Conservation (phyloP, 35 echinoderm and acorn worm species). For the Strongylocentrotus purpuratus region DNA sequence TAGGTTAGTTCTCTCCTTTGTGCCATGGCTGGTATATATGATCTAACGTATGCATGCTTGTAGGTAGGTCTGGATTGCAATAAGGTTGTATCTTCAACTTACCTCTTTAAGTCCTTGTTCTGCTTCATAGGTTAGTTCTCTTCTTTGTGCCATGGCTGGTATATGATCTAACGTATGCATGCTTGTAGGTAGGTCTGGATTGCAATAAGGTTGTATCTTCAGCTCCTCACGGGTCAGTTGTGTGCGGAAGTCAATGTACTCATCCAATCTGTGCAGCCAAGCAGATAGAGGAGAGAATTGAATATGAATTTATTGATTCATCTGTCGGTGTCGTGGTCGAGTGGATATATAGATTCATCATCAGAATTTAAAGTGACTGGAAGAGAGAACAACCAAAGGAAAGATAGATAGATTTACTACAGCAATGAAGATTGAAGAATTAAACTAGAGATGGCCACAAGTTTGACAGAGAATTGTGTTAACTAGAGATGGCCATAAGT, state of each 20-base stretch:
- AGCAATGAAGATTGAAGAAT: too few relatives aligned
- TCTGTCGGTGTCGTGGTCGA: too few relatives aligned
- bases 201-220: slow-evolving; percentile 55
- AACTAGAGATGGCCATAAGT: too few relatives aligned
- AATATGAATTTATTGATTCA: too few relatives aligned
- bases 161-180: slow-evolving; percentile 91
- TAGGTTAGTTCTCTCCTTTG: slow-evolving; percentile 58
- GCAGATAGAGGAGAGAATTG: too few relatives aligned
- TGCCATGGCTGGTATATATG: slow-evolving; percentile 75
- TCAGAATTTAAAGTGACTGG: too few relatives aligned
- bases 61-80: slow-evolving; percentile 53
- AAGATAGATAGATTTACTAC: too few relatives aligned
- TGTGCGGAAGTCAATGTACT: slow-evolving; percentile 77
- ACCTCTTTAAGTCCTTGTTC: slow-evolving; percentile 78
- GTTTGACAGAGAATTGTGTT: too few relatives aligned
- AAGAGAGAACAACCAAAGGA: too few relatives aligned
- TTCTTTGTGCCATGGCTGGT: slow-evolving; percentile 62
- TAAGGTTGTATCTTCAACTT: slow-evolving; percentile 48
- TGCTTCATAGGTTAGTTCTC: slow-evolving; percentile 61
- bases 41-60: slow-evolving; percentile 91
- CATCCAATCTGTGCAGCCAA: slow-evolving; percentile 62
- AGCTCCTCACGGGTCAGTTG: slow-evolving; percentile 13
- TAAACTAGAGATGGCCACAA: too few relatives aligned
- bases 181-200: slow-evolving; percentile 61
- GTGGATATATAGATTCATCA: too few relatives aligned